Conservation (phyloP, 2,797 vertebrate species). For the Pampus argenteus region DNA sequence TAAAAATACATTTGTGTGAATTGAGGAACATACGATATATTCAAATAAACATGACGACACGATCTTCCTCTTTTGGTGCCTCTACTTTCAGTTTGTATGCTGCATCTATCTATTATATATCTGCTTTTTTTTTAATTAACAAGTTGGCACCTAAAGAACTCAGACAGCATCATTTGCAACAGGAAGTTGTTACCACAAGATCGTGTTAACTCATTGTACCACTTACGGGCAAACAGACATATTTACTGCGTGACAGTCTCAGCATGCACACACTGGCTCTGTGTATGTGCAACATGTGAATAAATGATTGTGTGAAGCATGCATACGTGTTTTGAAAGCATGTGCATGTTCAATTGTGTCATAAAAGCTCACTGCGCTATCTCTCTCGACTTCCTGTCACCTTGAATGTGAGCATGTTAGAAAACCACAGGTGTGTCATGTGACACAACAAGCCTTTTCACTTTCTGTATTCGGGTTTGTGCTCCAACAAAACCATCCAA, state of each 20-base stretch:
- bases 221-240: constrained; percentile 35
- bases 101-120: not conserved
- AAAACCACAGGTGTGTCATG: constrained; percentile 70
- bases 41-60: not conserved
- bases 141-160: too few species aligned
- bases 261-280: not conserved
- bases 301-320: not conserved
- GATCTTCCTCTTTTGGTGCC: not conserved
- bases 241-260: constrained; percentile 9
- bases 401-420: constrained; percentile 1
- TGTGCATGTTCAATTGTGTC: not conserved
- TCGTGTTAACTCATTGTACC: not conserved
- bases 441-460: constrained; percentile 52
- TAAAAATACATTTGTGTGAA: too few species aligned
- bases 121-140: not conserved
- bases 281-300: not conserved
- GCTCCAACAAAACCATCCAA: not conserved
- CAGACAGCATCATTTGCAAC: not conserved
- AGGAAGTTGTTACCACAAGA: constrained; percentile 27
- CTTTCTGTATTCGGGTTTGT: constrained; percentile 19
- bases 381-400: constrained; percentile 70
- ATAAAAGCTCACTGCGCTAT: not conserved
- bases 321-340: constrained; percentile 11
- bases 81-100: not conserved
- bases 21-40: not conserved